Base-by-base conservation (phyloP, 2,113 vertebrate genomes). In the Crypturellus undulatus region DNA sequence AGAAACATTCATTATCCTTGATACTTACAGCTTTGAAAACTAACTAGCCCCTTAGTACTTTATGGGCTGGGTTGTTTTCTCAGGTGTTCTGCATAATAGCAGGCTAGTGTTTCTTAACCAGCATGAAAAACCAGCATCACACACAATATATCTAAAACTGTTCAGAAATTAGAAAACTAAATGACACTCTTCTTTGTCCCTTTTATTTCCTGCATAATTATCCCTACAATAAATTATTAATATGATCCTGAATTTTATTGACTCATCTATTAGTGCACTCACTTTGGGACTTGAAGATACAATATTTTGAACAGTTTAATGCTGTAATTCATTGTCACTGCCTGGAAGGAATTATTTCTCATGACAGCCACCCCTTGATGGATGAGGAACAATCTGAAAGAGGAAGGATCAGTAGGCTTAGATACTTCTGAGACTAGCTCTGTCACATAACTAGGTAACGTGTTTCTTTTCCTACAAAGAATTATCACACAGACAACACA, bases 151-250 rank as follows among this genome's bases (percentile, higher is more conserved):
- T 69, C n/a, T 90, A 54, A 49, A 51, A 34, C 24, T n/a, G 47
- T 49, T 94, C 42, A 84, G 47, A 92, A 94, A 87, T 2, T 0
- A 84, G 52, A 47, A 32, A 88, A 93, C 68, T 2, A 85, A 71
- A 70, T 2, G 12, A 34, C 6, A 8, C 68, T 32, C 22, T 52
- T 56, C 73, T 91, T 49, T 79, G 91, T 90, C 86, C 80, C 88
- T 84, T 91, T 93, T 62, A 92, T 81, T 94, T 95, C 83, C 94
- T 89, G 92, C 43, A 71, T 62, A 92, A 96, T 96, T 93, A 87
- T 64, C 69, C 72, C 38, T 60, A 47, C 28, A n/a, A 90, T 95
- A 77, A 95, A 96, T 95, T 94, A 92, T 96, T 96, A 60, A 95
- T 63, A 78, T 58, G 65, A 89, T 87, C 65, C 62, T 81, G 25